Evolutionary conservation across 1,140 invertebrate genomes (phyloP).

Genomic region (Macrobrachium rosenbergii): DNA sequence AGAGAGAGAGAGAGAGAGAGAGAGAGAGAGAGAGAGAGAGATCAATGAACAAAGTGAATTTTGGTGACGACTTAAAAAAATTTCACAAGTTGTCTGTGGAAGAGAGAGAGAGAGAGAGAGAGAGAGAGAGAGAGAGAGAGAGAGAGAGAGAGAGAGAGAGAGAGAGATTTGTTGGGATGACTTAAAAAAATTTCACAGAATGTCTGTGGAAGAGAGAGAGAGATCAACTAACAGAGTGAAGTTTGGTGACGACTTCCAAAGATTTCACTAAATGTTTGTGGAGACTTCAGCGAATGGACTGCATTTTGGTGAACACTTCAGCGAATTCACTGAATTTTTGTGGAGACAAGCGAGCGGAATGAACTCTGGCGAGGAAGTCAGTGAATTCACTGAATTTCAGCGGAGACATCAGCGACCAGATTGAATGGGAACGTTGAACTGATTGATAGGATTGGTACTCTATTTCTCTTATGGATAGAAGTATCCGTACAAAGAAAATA

Average conservation of each 20-base stretch:
- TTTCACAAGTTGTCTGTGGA: background rate
- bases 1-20: constrained; percentile 18
- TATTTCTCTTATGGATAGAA: background rate
- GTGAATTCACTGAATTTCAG: too few species aligned
- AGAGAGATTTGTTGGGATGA: too few species aligned
- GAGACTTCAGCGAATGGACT: background rate
- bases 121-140: constrained; percentile 15
- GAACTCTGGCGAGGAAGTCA: background rate
- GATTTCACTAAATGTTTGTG: too few species aligned
- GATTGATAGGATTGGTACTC: too few species aligned
- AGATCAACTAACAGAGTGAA: background rate
- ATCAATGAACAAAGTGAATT: background rate
- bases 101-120: background rate
- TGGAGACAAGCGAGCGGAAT: background rate
- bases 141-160: too few species aligned
- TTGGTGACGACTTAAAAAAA: too few species aligned
- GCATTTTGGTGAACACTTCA: background rate
- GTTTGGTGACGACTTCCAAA: too few species aligned
- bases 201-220: background rate
- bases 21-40: background rate
- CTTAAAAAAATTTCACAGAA: too few species aligned
- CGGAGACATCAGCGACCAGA: too few species aligned
- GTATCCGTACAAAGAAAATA: background rate
- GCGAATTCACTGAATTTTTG: background rate
- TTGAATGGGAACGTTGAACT: too few species aligned